Conservation (phyloP, 1,140 invertebrate species). For the Acromyrmex echinatior region DNA sequence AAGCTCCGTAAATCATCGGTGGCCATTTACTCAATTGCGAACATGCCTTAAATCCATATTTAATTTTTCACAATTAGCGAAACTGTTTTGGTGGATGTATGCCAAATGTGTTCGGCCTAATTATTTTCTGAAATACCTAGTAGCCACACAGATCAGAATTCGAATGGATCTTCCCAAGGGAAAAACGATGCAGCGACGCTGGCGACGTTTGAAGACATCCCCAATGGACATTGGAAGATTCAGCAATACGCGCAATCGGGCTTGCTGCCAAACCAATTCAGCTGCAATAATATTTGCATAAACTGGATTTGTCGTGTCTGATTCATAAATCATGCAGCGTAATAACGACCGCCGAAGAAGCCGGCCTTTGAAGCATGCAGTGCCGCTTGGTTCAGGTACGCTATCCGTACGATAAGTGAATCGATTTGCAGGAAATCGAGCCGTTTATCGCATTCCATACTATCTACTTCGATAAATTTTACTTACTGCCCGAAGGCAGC, state of each 20-base stretch:
- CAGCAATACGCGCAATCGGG: conserved; percentile 75
- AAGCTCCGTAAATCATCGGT: conserved; percentile 20
- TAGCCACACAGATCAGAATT: conserved; percentile 16
- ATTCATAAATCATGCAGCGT: conserved; percentile 78
- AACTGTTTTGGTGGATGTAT: conserved; percentile 14
- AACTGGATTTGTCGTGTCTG: conserved; percentile 79
- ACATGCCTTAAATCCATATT: conserved; percentile 30
- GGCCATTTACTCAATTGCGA: not conserved
- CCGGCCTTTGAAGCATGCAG: conserved; percentile 14
- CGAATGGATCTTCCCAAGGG: conserved; percentile 40
- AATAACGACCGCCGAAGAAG: conserved; percentile 45
- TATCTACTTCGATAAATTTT: conserved; percentile 36
- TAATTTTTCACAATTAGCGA: conserved; percentile 47
- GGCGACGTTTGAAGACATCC: not conserved
- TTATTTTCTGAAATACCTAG: conserved; percentile 57
- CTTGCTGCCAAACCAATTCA: conserved; percentile 83
- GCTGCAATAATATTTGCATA: conserved; percentile 85
- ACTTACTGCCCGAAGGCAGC: not conserved
- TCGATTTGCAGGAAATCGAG: conserved; percentile 47
- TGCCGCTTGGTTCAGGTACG: conserved; percentile 43
- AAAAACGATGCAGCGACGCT: conserved; percentile 18
- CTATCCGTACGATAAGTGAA: conserved; percentile 21
- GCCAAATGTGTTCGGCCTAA: conserved; percentile 67
- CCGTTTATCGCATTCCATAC: conserved; percentile 24
- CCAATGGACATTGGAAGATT: conserved; percentile 78